These are phyloP conservation scores for Gasterosteus nipponicus DNA, from an alignment of 2,113 vertebrate species.

Conservation along the genomic window DNA sequence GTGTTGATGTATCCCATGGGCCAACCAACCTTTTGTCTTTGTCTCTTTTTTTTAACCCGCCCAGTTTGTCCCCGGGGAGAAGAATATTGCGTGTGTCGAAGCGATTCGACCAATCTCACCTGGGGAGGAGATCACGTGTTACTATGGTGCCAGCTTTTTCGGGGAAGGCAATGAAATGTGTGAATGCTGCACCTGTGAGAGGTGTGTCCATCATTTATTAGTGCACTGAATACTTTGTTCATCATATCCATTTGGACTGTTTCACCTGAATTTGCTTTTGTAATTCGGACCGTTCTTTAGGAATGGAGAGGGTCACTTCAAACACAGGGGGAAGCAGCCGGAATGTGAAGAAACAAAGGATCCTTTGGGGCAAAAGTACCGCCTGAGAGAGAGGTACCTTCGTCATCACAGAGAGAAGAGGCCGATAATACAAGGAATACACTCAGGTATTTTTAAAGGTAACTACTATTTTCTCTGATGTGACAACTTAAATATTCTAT, in stretches of 20 bases:
- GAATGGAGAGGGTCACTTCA: slow-evolving; percentile 89
- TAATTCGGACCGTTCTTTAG: slow-evolving; percentile 62
- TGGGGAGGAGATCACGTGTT: slow-evolving; percentile 93
- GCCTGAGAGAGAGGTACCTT: slow-evolving; percentile 87
- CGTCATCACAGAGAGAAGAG: slow-evolving; percentile 83
- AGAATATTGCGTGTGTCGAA: slow-evolving; percentile 90
- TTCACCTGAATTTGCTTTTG: neutral
- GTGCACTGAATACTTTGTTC: neutral
- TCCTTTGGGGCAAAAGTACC: slow-evolving; percentile 83
- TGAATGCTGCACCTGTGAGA: slow-evolving; percentile 93
- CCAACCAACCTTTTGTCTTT: slow-evolving; percentile 47
- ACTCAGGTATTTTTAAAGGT: slow-evolving; percentile 75
- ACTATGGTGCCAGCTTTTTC: slow-evolving; percentile 94
- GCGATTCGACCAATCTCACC: slow-evolving; percentile 90
- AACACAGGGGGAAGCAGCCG: slow-evolving; percentile 72
- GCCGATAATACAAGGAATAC: slow-evolving; percentile 62
- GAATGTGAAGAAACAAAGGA: slow-evolving; percentile 76
- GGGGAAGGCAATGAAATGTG: slow-evolving; percentile 94
- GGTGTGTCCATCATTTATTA: slow-evolving; percentile 75
- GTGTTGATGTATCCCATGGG: slow-evolving; percentile 32
- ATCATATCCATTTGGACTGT: neutral
- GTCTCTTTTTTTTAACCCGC: slow-evolving; percentile 47
- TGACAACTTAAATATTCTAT: neutral
- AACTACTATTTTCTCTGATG: neutral
- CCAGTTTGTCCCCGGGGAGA: slow-evolving; percentile 88